Evolutionary conservation across 1,140 invertebrate species (phyloP), one percentile per base, ranked within the genome.

Genomic region (Cherax quadricarinatus): DNA sequence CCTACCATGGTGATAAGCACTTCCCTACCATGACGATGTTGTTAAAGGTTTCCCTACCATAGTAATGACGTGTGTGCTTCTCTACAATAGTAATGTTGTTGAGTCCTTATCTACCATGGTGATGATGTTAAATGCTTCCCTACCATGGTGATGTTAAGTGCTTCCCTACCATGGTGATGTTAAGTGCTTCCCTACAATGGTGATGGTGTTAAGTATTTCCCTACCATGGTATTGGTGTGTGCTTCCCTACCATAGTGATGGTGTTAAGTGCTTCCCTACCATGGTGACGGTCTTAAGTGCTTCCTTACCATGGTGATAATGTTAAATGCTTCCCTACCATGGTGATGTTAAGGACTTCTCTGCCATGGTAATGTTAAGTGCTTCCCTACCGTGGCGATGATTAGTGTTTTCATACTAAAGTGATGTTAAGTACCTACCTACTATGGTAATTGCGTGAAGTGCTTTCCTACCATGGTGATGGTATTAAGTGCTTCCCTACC

Each of bases 101-200:
- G 24, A 30, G 70, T 73, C 21, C 70, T 73, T 73, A 3, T n/a
- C 70, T 73, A 73, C 70, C 70, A 73, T 73, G n/a, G 70, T 73
- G 70, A 73, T 73, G 70, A 30, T 73, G 70, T 73, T 73, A 73
- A 30, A n/a, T 73, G 70, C 70, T 73, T 73, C 70, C 70, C n/a
- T 73, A 73, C 70, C 70, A 73, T 73, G 70, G 70, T 73, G 70
- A 30, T 73, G 70, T 73, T 73, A 73, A 30, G 70, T 73, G 70
- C 70, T 73, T 73, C 70, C 70, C 70, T 73, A 73, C 70, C 70
- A 73, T 73, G 70, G n/a, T 73, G 70, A 30, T 73, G 70, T 73
- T 73, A 73, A 30, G 70, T 73, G 70, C 70, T 73, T 73, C n/a
- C n/a, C n/a, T 73, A 73, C 70, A 21, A 73, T 73, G 70, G 70